Conservation (phyloP, 2,113 vertebrate genomes). For the Lophotis ruficrista region DNA sequence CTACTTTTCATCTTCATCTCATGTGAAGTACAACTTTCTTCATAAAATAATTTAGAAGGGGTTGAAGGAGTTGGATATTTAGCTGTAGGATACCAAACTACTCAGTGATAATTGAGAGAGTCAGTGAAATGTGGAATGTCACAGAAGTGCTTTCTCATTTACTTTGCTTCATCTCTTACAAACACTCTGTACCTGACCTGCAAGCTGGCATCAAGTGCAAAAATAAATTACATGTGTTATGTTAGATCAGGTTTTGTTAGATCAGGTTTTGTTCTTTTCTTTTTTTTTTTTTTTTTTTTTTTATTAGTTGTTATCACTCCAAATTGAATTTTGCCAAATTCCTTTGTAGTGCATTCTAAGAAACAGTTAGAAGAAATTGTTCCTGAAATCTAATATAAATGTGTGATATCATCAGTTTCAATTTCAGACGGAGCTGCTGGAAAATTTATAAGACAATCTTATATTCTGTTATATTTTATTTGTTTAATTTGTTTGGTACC, state of each 20-base stretch:
- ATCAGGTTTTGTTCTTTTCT: not conserved
- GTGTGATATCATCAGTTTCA: not conserved
- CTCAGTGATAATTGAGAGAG: not conserved
- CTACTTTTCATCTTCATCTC: not conserved
- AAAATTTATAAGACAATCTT: not conserved
- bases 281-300: not conserved
- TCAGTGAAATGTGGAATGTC: not conserved
- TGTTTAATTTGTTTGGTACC: not conserved
- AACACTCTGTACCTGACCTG: not conserved
- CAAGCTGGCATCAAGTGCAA: not conserved
- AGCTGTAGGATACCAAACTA: not conserved
- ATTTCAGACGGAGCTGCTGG: not conserved
- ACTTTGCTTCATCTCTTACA: not conserved
- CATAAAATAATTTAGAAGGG: not conserved
- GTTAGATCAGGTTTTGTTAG: not conserved
- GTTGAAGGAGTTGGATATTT: not conserved
- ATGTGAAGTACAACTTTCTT: not conserved
- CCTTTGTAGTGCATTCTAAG: not conserved
- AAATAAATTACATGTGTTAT: not conserved
- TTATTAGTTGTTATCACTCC: not conserved
- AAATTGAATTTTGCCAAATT: not conserved
- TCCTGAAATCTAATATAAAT: not conserved
- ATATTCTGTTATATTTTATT: not conserved
- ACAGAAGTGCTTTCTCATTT: not conserved
- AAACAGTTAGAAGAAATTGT: not conserved